phyloP scores from a whole-genome alignment of 2,113 vertebrate genomes.

The Merops nubicus region DNA sequence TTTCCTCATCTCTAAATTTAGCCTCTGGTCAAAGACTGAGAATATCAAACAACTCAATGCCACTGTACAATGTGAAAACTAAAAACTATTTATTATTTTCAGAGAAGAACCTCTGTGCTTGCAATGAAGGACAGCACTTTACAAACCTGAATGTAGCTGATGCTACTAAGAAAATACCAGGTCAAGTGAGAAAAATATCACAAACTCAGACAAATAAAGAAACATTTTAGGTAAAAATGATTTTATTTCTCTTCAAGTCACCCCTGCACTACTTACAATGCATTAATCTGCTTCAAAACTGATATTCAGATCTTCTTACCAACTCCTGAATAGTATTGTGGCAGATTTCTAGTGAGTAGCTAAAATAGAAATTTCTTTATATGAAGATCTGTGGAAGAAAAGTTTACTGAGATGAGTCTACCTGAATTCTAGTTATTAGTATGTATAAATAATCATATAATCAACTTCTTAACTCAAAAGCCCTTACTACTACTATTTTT shows the following conservation, averaged over 20 bases:
- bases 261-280: neutral
- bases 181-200: neutral
- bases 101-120: neutral
- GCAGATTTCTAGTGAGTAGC: neutral
- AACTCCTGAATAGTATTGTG: neutral
- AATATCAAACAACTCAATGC: neutral
- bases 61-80: neutral
- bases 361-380: neutral
- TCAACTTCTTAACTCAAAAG: neutral
- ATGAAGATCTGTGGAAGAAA: neutral
- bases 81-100: neutral
- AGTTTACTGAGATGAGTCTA: neutral
- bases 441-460: neutral
- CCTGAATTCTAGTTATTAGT: neutral
- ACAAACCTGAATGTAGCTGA: neutral
- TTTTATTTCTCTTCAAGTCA: neutral
- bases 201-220: neutral
- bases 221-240: neutral
- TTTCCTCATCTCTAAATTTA: neutral
- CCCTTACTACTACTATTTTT: neutral
- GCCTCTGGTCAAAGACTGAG: neutral
- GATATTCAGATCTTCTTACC: neutral
- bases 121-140: neutral
- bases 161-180: neutral
- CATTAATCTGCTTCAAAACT: neutral